phyloP scores from a whole-genome alignment of 2,888 invertebrate genomes.

The Nomada lathburiana region DNA sequence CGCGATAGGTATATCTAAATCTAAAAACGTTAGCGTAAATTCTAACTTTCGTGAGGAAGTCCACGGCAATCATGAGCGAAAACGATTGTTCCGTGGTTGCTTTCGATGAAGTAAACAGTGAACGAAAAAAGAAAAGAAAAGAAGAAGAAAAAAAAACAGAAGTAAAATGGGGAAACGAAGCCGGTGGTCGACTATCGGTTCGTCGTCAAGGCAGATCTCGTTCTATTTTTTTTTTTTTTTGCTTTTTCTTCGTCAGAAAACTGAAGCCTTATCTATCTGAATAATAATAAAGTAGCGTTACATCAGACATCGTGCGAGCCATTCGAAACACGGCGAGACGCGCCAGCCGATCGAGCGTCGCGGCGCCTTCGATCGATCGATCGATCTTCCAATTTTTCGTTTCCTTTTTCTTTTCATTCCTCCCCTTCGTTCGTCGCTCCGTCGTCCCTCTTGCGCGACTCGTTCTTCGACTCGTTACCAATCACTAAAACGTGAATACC shows the following conservation, averaged over 20 bases:
- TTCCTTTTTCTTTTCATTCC: neutral
- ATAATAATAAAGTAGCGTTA: conserved; percentile 80
- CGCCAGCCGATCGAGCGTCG: conserved; percentile 14
- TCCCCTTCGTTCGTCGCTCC: conserved; percentile 5
- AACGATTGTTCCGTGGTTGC: neutral
- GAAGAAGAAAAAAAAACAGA: neutral
- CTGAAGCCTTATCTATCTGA: conserved; percentile 80
- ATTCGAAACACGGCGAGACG: conserved; percentile 69
- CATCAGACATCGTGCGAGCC: conserved; percentile 75
- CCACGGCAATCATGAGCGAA: neutral
- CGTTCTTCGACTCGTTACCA: conserved; percentile 47
- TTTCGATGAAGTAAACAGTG: neutral
- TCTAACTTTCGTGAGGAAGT: conserved; percentile 2
- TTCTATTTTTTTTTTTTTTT: conserved; percentile 64
- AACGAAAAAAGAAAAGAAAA: neutral
- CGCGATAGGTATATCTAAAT: conserved; percentile 22
- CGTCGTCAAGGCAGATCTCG: conserved; percentile 75
- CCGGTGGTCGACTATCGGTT: conserved; percentile 65
- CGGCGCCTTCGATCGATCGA: conserved; percentile 41
- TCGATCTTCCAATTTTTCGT: neutral
- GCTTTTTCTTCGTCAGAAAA: conserved; percentile 70
- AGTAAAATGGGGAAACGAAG: conserved; percentile 7
- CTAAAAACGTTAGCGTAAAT: conserved; percentile 25
- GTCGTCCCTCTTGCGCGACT: neutral
- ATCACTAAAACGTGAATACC: conserved; percentile 78